phyloP scores from a whole-genome alignment of 2,888 invertebrate species.

The Sphaerophoria rueppellii region DNA sequence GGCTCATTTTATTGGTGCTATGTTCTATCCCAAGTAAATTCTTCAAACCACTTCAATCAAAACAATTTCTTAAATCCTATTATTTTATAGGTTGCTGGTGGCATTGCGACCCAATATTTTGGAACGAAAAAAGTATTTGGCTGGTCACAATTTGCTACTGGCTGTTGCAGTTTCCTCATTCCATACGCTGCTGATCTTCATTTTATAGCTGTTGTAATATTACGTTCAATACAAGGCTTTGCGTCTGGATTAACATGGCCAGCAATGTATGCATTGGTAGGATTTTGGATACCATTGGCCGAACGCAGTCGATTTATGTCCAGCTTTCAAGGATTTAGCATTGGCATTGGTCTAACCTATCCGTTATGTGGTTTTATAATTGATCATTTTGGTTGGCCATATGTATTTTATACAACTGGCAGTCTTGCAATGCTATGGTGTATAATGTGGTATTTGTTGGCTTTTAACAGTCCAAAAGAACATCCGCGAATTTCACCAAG shows the following conservation, averaged over 20 bases:
- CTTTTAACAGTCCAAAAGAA: conserved; percentile 86
- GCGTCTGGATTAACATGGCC: conserved; percentile 90
- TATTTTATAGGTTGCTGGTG: conserved; percentile 83
- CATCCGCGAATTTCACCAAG: conserved; percentile 87
- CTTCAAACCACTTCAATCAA: neutral
- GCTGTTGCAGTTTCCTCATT: conserved; percentile 86
- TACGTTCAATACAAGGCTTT: conserved; percentile 87
- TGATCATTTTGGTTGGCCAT: conserved; percentile 86
- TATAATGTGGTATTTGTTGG: conserved; percentile 86
- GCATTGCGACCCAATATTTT: conserved; percentile 87
- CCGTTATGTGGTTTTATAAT: conserved; percentile 88
- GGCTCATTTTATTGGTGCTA: conserved; percentile 90
- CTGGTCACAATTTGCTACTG: conserved; percentile 87
- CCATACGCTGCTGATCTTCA: conserved; percentile 86
- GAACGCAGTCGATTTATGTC: conserved; percentile 90
- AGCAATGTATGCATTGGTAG: conserved; percentile 89
- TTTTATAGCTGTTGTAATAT: conserved; percentile 84
- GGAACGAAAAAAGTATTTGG: conserved; percentile 88
- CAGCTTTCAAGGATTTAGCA: conserved; percentile 89
- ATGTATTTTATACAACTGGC: conserved; percentile 88
- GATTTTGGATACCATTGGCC: conserved; percentile 88
- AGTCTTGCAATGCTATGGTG: conserved; percentile 86
- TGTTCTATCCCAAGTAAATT: conserved; percentile 85
- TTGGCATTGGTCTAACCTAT: conserved; percentile 88
- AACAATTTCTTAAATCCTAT: neutral